These are phyloP conservation scores for Mercenaria mercenaria DNA, from an alignment of 1,140 invertebrate species.

Conservation along the genomic window DNA sequence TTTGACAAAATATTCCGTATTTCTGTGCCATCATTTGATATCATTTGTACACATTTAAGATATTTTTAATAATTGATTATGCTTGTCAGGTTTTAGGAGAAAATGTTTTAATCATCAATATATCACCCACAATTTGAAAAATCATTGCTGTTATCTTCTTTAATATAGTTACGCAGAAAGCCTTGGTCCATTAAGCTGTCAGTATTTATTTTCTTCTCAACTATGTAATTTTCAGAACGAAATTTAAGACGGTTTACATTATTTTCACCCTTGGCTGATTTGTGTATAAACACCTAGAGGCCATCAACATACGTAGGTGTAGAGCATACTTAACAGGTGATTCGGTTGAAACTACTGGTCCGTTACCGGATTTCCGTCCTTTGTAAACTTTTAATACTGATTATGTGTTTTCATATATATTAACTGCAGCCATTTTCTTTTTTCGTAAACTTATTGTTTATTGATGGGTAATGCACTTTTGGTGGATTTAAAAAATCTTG, in stretches of 20 bases:
- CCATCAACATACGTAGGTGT: neutral
- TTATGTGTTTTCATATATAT: no score
- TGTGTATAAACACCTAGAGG: constrained; percentile 10
- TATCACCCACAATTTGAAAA: no score
- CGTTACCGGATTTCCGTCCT: neutral
- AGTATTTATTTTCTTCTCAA: neutral
- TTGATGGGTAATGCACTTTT: neutral
- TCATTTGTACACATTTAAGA: no score
- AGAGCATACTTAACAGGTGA: constrained; percentile 22
- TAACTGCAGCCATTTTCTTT: no score
- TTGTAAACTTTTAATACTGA: neutral
- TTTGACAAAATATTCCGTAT: no score
- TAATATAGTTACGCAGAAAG: no score
- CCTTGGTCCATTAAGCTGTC: constrained; percentile 14
- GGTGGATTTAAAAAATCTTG: neutral
- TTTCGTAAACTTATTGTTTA: no score
- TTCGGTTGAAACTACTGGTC: neutral
- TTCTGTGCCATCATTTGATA: no score
- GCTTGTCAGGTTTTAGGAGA: no score
- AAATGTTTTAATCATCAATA: no score
- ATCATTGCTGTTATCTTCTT: no score
- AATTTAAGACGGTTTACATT: neutral
- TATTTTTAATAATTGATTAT: no score
- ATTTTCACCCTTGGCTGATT: constrained; percentile 8
- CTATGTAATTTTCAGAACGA: neutral